Evolutionary conservation across 64 coral and sea anemone species (phyloP), one percentile per base, ranked within the genome.

Genomic region (Porites australiensis): DNA sequence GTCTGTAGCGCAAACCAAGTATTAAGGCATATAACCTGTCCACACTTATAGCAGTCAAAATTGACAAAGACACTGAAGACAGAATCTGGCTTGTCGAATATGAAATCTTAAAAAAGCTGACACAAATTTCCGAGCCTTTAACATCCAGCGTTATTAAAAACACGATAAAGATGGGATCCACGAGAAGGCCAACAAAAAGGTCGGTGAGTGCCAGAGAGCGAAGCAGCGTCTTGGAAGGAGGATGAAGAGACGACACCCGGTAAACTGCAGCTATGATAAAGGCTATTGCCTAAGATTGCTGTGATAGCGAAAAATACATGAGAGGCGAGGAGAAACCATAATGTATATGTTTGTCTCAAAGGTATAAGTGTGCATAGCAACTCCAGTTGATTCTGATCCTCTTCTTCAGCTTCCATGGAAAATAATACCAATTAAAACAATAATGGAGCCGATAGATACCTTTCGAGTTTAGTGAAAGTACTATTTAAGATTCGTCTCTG

Each of bases 1-100:
- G 14, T 76, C 73, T 76, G 73, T 76, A 76, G 16, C 48, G 49
- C 46, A 76, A 18, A 10, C 73, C 73, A 13, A 76, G 73, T 48
- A 50, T 50, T 47, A 76, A 18, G 45, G 73, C 73, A 18, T 50
- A 18, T 15, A 76, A 15, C 18, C 73, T 76, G 73, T 76, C 73
- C 73, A 76, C 48, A 18, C 73, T 76, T 51, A 76, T 76, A n/a
- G 73, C 45, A 5, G 48, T 76, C 73, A 76, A 15, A 6, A 47
- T 76, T 5, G 50, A 5, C 47, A 76, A 76, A 76, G 73, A 76
- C 48, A 50, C 46, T 18, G 19, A 5, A 76, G 45, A 51, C 12
- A 50, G 48, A 18, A 50, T 8, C 19, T 18, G 7, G n/a, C 16
- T 15, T 15, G 27, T 16, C 14, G 8, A 2, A 9, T 7, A 5